Evolutionary conservation across 2,888 invertebrate genomes (phyloP).

Genomic region (Papilio demoleus): DNA sequence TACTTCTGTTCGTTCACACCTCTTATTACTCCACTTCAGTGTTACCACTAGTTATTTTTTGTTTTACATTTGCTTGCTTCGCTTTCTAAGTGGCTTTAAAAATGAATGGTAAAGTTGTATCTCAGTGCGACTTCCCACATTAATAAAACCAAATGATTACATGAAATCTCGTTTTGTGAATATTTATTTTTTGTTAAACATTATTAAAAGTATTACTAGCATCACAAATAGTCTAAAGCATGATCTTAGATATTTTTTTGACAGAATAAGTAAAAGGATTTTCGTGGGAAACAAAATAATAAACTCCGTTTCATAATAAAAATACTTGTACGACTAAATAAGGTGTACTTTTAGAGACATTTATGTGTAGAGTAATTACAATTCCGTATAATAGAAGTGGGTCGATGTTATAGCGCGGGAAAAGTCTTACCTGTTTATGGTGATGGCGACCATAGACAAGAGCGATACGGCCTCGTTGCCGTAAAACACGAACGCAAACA

Average conservation of each 20-base stretch:
- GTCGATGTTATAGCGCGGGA: background rate
- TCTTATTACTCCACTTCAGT: slow-evolving; percentile 5
- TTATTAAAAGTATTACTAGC: too few species aligned
- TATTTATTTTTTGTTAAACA: background rate
- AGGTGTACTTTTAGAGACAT: background rate
- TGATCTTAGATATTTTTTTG: too few species aligned
- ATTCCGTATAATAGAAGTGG: background rate
- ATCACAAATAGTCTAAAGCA: too few species aligned
- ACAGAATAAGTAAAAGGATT: background rate
- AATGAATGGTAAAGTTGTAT: slow-evolving; percentile 56
- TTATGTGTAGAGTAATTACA: background rate
- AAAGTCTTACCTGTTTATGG: slow-evolving; percentile 88
- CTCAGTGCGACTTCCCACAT: slow-evolving; percentile 52
- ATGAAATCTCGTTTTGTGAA: background rate
- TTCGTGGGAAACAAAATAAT: too few species aligned
- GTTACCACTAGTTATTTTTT: slow-evolving; percentile 11
- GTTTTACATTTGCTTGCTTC: slow-evolving; percentile 47
- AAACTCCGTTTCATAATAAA: background rate
- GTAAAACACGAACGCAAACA: slow-evolving; percentile 95
- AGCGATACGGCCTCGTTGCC: slow-evolving; percentile 95
- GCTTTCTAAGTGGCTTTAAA: slow-evolving; percentile 32
- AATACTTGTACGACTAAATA: background rate
- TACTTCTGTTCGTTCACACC: slow-evolving; percentile 2
- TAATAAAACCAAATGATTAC: slow-evolving; percentile 18
- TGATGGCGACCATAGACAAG: slow-evolving; percentile 95